Conservation (phyloP, 2,113 vertebrate genomes). For the Engystomops pustulosus region DNA sequence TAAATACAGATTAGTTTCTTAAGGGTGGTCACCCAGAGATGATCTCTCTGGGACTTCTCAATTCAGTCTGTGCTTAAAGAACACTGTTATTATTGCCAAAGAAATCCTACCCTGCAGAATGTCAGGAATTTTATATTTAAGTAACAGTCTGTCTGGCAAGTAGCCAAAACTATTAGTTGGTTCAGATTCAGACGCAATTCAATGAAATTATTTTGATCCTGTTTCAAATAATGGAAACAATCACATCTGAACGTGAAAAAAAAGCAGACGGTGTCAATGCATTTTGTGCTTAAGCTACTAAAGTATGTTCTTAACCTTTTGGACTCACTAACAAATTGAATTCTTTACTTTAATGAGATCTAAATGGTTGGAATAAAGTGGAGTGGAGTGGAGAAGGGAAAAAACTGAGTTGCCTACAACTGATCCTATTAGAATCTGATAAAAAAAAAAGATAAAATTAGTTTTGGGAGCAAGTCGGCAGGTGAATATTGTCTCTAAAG, state of each 20-base stretch:
- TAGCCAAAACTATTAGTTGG: constrained; percentile 50
- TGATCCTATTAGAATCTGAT: background rate
- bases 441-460: background rate
- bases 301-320: constrained; percentile 16
- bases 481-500: no score
- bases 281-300: background rate
- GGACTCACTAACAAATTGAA: constrained; percentile 23
- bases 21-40: constrained; percentile 47
- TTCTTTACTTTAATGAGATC: background rate
- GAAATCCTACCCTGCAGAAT: constrained; percentile 48
- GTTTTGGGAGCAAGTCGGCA: no score
- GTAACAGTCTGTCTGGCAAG: constrained; percentile 42
- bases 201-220: constrained; percentile 23
- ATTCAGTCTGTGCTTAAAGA: constrained; percentile 41
- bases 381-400: no score
- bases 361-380: background rate
- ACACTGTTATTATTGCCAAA: constrained; percentile 47
- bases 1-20: constrained; percentile 44
- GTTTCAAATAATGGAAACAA: constrained; percentile 44
- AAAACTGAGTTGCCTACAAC: background rate
- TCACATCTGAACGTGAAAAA: constrained; percentile 16
- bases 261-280: background rate
- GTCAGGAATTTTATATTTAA: constrained; percentile 55
- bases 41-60: constrained; percentile 49
- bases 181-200: constrained; percentile 28